Percentiles rank a stretch among this genome's conserved stretches.
Evolutionary conservation across 2,113 vertebrate species (phyloP).

Genomic region (Odobenus rosmarus): DNA sequence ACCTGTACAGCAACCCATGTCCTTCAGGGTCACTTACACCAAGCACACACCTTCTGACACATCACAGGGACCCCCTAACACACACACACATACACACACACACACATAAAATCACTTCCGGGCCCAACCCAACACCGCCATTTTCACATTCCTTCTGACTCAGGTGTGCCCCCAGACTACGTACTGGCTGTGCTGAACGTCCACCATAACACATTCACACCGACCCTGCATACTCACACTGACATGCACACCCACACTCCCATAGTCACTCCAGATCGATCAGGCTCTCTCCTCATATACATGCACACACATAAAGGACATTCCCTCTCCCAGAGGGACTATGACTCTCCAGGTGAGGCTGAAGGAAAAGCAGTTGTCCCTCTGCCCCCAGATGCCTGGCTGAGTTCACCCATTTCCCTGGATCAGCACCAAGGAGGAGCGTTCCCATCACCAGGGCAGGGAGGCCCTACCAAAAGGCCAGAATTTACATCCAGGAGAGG

Average conservation of each 20-base stretch:
- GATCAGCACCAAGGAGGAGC: background rate
- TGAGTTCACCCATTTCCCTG: background rate
- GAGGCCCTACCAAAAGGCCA: background rate
- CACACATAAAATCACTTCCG: background rate
- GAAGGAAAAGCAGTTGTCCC: background rate
- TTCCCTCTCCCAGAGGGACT: background rate
- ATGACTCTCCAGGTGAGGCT: background rate
- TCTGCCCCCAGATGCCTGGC: background rate
- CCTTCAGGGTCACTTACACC: background rate
- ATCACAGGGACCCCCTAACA: background rate
- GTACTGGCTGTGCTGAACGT: background rate
- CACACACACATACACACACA: background rate
- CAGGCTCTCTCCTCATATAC: background rate
- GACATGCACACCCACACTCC: background rate
- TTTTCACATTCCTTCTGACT: background rate
- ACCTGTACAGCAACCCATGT: background rate
- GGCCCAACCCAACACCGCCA: background rate
- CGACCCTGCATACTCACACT: background rate
- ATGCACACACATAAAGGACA: background rate
- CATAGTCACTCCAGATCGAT: background rate
- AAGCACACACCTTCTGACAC: background rate
- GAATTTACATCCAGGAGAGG: background rate
- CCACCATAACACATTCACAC: background rate
- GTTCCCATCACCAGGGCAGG: background rate
- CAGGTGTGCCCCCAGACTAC: background rate